Evolutionary conservation across 2,797 vertebrate genomes (phyloP).

Genomic region (Loris lydekkerianus): DNA sequence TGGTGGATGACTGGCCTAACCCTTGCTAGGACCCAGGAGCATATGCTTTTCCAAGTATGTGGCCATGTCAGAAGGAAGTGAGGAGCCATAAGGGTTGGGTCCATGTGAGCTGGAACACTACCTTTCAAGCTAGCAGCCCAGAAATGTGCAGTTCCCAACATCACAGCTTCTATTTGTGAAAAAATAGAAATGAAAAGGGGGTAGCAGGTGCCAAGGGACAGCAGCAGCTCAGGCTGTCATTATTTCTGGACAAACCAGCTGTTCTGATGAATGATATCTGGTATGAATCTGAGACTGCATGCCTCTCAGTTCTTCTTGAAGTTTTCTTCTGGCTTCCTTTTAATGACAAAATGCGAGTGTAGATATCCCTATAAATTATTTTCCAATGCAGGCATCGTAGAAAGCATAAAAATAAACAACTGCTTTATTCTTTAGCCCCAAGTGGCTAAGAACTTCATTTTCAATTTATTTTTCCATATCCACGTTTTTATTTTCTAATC

Average conservation of each 20-base stretch:
- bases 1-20: too few relatives aligned
- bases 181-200: slow-evolving; percentile 1
- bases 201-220: slow-evolving; percentile 70
- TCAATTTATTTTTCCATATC: slow-evolving; percentile 76
- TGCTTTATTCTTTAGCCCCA: slow-evolving; percentile 78
- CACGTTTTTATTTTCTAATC: slow-evolving; percentile 64
- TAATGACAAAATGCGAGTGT: slow-evolving; percentile 68
- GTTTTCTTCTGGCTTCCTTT: slow-evolving; percentile 75
- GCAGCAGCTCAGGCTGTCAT: slow-evolving; percentile 33
- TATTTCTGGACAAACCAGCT: slow-evolving; percentile 80
- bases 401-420: slow-evolving; percentile 23
- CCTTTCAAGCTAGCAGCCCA: background rate
- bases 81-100: background rate
- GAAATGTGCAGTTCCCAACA: background rate
- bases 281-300: slow-evolving; percentile 64
- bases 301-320: slow-evolving; percentile 10
- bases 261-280: slow-evolving; percentile 77
- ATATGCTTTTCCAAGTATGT: background rate
- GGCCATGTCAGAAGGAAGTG: background rate
- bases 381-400: slow-evolving; percentile 64
- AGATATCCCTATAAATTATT: slow-evolving; percentile 80
- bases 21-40: background rate
- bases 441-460: slow-evolving; percentile 75
- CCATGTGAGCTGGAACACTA: background rate
- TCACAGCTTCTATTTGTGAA: background rate